Percentiles rank a stretch among this genome's conserved stretches.
phyloP scores from a whole-genome alignment of 1,140 invertebrate genomes.

The Melipona quadrifasciata region DNA sequence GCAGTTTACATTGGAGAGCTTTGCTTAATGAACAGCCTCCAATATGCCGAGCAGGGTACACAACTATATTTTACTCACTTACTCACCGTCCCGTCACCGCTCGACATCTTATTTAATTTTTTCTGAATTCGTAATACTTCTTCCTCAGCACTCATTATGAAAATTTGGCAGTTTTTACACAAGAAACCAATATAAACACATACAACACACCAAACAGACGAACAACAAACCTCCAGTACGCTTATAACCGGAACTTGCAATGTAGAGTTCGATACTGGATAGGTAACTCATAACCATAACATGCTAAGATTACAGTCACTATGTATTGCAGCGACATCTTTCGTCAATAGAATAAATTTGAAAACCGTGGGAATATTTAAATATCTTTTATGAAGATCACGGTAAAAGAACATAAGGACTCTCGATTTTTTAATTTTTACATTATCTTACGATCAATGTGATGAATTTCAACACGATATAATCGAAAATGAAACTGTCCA shows the following conservation, averaged over 20 bases:
- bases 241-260: constrained; percentile 39
- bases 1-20: constrained; percentile 2
- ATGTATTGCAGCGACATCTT: background rate
- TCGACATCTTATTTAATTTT: constrained; percentile 96
- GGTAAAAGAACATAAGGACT: too few relatives aligned
- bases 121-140: constrained; percentile 97
- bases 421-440: background rate
- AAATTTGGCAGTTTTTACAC: constrained; percentile 38
- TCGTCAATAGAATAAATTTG: background rate
- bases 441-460: background rate
- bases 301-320: background rate
- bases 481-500: background rate
- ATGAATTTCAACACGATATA: background rate
- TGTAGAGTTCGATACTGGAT: constrained; percentile 44
- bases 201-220: constrained; percentile 21
- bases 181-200: constrained; percentile 54
- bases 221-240: constrained; percentile 45
- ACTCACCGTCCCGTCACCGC: constrained; percentile 92
- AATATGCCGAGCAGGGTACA: constrained; percentile 44
- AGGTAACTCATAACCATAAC: constrained; percentile 20
- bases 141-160: constrained; percentile 93
- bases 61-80: constrained; percentile 71
- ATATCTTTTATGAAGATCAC: background rate
- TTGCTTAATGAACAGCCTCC: constrained; percentile 9
- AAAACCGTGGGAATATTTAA: background rate